Conservation (phyloP, 1,140 invertebrate genomes). For the Drosophila nebulosa region DNA sequence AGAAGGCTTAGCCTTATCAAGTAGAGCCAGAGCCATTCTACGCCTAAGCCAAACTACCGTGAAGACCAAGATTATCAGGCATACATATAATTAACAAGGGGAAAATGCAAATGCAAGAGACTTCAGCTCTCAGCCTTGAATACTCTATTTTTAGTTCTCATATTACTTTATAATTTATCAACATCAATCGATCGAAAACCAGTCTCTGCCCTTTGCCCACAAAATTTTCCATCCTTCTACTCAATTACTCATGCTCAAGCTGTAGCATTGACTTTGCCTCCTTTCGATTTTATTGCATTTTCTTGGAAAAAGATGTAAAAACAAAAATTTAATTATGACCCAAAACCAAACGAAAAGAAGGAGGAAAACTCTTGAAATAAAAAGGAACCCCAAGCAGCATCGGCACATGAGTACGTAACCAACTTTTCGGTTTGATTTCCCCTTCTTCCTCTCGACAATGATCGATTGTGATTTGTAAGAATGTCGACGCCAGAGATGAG, state of each 20-base stretch:
- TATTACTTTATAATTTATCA: slow-evolving; percentile 65
- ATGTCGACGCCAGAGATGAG: slow-evolving; percentile 41
- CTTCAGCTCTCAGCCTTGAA: neutral
- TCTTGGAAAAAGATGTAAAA: slow-evolving; percentile 67
- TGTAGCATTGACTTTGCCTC: slow-evolving; percentile 44
- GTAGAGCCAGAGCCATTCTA: neutral
- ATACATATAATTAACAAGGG: slow-evolving; percentile 27
- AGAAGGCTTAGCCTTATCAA: neutral
- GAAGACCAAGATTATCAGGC: slow-evolving; percentile 2
- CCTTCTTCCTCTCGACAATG: slow-evolving; percentile 53
- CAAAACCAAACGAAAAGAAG: slow-evolving; percentile 31
- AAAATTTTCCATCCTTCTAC: slow-evolving; percentile 8
- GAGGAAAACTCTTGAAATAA: neutral
- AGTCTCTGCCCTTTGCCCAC: slow-evolving; percentile 27
- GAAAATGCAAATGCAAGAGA: slow-evolving; percentile 36
- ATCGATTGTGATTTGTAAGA: slow-evolving; percentile 74
- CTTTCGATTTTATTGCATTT: slow-evolving; percentile 60
- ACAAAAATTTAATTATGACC: slow-evolving; percentile 64
- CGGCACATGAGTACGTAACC: neutral
- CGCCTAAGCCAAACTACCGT: slow-evolving; percentile 18
- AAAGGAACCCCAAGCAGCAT: neutral
- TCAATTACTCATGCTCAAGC: slow-evolving; percentile 56
- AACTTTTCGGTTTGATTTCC: slow-evolving; percentile 29
- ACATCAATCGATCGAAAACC: slow-evolving; percentile 51
- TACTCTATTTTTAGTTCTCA: slow-evolving; percentile 37